A percentile compares a stretch with the other conserved stretches of the same genome.
Conservation (phyloP, 2,888 invertebrate species). For the Helobdella robusta region DNA sequence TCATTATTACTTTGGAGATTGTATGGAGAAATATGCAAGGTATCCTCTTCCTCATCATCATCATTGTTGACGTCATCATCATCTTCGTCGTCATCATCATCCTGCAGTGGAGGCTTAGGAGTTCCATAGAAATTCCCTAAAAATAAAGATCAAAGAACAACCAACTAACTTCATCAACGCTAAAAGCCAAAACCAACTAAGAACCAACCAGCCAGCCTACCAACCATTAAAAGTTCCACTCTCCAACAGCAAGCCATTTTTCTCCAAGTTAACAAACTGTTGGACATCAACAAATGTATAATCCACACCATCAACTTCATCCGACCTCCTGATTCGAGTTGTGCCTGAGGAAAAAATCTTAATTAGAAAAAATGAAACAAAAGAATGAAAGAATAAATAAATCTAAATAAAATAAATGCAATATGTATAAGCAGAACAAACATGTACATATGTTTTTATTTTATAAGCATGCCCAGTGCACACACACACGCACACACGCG, state of each 20-base stretch:
- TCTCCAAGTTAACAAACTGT: slow-evolving; percentile 55
- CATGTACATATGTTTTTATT: too few species aligned
- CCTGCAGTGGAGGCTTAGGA: slow-evolving; percentile 52
- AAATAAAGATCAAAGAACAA: background rate
- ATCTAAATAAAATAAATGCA: too few species aligned
- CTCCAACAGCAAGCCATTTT: slow-evolving; percentile 56
- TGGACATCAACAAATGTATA: slow-evolving; percentile 57
- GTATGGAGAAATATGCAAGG: background rate
- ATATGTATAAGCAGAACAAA: too few species aligned
- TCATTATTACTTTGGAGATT: too few species aligned
- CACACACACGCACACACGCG: too few species aligned
- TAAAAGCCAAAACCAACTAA: background rate
- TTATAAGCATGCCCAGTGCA: too few species aligned
- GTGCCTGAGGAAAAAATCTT: too few species aligned
- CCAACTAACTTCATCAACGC: background rate
- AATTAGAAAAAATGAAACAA: too few species aligned
- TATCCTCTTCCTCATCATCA: too few species aligned
- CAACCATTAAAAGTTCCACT: slow-evolving; percentile 59
- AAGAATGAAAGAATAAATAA: too few species aligned
- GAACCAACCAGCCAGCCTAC: slow-evolving; percentile 26
- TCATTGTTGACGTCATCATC: background rate
- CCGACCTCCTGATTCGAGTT: slow-evolving; percentile 55
- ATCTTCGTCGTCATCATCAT: background rate
- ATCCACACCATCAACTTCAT: slow-evolving; percentile 58
- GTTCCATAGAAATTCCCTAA: slow-evolving; percentile 58